phyloP scores from a whole-genome alignment of 2,797 vertebrate species.

The Schizothorax lantsangensis region DNA sequence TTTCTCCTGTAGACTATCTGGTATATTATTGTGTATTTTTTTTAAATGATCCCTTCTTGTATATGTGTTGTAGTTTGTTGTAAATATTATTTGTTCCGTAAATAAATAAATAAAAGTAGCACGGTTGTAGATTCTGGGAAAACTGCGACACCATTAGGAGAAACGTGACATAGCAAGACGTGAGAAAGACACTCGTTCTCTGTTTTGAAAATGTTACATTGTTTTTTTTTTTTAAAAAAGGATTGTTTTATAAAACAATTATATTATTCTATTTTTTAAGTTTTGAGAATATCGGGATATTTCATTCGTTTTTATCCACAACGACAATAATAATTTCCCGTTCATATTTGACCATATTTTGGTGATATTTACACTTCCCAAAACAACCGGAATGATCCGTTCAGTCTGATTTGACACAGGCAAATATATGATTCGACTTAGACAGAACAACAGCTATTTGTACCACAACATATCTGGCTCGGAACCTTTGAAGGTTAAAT shows the following conservation, averaged over 20 bases:
- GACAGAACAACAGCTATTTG: not conserved
- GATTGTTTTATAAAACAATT: not conserved
- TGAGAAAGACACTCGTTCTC: not conserved
- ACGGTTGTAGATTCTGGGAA: not conserved
- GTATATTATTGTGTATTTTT: too few species aligned
- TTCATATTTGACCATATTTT: not conserved
- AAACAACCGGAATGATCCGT: not conserved
- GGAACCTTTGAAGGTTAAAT: slow-evolving; percentile 44
- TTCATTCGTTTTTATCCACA: not conserved
- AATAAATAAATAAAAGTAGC: not conserved
- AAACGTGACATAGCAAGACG: not conserved
- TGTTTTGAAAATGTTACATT: not conserved
- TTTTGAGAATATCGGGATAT: not conserved
- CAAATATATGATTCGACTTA: not conserved
- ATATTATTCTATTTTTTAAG: not conserved
- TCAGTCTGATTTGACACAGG: not conserved
- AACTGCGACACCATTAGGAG: not conserved
- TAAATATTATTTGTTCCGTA: not conserved
- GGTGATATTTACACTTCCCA: not conserved
- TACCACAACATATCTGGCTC: not conserved
- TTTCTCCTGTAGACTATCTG: too few species aligned
- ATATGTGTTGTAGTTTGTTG: too few species aligned
- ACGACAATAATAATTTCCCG: not conserved
- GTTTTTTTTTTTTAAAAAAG: not conserved
- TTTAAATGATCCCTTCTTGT: too few species aligned